A percentile compares a stretch with the other conserved stretches of the same genome.
These are phyloP conservation scores for Pocota personata DNA, from an alignment of 2,888 invertebrate species.

Conservation along the genomic window DNA sequence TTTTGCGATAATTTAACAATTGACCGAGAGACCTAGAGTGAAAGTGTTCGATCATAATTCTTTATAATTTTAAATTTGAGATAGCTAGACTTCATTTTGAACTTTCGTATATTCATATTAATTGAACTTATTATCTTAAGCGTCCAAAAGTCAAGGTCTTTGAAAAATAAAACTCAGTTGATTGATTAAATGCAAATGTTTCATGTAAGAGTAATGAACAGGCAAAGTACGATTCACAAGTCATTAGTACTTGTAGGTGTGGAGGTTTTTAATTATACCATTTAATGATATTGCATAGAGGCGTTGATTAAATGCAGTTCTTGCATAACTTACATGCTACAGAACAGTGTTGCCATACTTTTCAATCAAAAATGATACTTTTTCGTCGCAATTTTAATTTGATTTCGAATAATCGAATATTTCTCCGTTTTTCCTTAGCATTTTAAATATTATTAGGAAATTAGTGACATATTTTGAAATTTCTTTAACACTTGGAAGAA, in stretches of 20 bases:
- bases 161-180: neutral
- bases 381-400: too few species aligned
- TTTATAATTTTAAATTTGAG: neutral
- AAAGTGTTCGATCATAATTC: constrained; percentile 4
- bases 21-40: neutral
- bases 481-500: too few species aligned
- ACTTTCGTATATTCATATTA: neutral
- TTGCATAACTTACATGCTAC: neutral
- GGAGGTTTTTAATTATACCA: neutral
- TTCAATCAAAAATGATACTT: too few species aligned
- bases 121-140: neutral
- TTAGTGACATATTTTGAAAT: too few species aligned
- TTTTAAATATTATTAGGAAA: too few species aligned
- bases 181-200: constrained; percentile 9
- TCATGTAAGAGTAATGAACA: neutral
- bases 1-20: neutral
- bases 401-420: too few species aligned
- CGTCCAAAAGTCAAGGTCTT: constrained; percentile 8
- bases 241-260: neutral
- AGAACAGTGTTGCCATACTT: too few species aligned
- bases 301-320: neutral
- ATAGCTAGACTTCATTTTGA: neutral
- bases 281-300: neutral
- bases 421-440: too few species aligned
- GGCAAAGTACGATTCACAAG: neutral